Evolutionary conservation across 2,888 invertebrate genomes (phyloP).

Genomic region (Habroteleia sp.): DNA sequence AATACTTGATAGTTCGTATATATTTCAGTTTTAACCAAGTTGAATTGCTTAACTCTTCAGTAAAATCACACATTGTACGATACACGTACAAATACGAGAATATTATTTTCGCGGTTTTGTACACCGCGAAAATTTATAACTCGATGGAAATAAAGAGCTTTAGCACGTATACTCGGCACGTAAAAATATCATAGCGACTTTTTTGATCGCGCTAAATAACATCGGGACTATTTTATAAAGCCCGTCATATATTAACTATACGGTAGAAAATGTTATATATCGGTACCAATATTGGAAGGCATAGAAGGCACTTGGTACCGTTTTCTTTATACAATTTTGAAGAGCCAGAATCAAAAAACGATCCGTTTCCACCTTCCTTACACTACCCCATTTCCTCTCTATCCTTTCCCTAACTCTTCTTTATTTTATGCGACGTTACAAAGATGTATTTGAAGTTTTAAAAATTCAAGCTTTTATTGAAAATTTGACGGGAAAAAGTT

Average conservation of each 20-base stretch:
- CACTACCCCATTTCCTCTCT: constrained; percentile 27
- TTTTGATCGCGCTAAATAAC: constrained; percentile 47
- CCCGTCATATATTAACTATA: constrained; percentile 55
- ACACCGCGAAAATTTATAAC: constrained; percentile 39
- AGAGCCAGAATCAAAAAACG: constrained; percentile 60
- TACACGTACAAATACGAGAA: constrained; percentile 19
- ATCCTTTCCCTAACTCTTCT: constrained; percentile 23
- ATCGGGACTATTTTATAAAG: constrained; percentile 45
- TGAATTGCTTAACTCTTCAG: constrained; percentile 19
- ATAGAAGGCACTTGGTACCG: constrained; percentile 76
- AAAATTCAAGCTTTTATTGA: no score
- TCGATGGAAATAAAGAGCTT: constrained; percentile 40
- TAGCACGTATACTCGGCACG: constrained; percentile 51
- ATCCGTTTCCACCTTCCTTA: constrained; percentile 42
- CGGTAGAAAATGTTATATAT: constrained; percentile 68
- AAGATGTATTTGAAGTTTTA: no score
- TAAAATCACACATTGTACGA: constrained; percentile 26
- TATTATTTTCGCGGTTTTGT: constrained; percentile 23
- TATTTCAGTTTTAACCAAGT: constrained; percentile 19
- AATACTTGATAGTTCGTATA: constrained; percentile 27
- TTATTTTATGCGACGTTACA: no score
- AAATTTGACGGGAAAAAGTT: no score
- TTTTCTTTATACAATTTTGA: constrained; percentile 64
- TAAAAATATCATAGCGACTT: constrained; percentile 51
- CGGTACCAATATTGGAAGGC: constrained; percentile 73